These are phyloP conservation scores for Nothocercus julius DNA, from an alignment of 2,113 vertebrate genomes.

Conservation along the genomic window DNA sequence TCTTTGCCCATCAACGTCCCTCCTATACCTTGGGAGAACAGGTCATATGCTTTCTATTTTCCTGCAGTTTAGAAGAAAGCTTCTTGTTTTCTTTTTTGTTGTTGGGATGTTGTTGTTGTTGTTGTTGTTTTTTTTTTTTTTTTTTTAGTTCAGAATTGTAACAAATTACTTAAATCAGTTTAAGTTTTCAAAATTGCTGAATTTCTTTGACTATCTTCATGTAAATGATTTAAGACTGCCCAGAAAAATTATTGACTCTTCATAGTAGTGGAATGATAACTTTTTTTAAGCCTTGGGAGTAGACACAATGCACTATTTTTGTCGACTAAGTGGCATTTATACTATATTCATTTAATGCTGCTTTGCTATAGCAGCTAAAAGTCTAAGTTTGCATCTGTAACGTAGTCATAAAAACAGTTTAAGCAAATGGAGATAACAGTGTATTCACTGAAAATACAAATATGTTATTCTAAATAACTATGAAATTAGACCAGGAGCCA, in stretches of 20 bases:
- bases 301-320: neutral
- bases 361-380: neutral
- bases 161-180: neutral
- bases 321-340: neutral
- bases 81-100: neutral
- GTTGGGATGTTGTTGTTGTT: too few relatives aligned
- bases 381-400: neutral
- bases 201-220: neutral
- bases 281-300: neutral
- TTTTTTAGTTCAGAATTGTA: neutral
- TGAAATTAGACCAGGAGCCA: neutral
- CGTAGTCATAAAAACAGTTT: neutral
- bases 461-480: neutral
- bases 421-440: neutral
- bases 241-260: neutral
- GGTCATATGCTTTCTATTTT: conserved; percentile 76
- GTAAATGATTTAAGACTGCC: neutral
- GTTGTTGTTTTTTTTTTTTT: too few relatives aligned
- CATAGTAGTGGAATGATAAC: neutral
- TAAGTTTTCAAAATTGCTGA: neutral
- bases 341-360: neutral
- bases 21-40: conserved; percentile 95
- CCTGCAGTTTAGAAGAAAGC: neutral
- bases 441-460: neutral
- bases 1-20: conserved; percentile 92